phyloP scores from a whole-genome alignment of 2,888 invertebrate species.

The Lasiommata megera region DNA sequence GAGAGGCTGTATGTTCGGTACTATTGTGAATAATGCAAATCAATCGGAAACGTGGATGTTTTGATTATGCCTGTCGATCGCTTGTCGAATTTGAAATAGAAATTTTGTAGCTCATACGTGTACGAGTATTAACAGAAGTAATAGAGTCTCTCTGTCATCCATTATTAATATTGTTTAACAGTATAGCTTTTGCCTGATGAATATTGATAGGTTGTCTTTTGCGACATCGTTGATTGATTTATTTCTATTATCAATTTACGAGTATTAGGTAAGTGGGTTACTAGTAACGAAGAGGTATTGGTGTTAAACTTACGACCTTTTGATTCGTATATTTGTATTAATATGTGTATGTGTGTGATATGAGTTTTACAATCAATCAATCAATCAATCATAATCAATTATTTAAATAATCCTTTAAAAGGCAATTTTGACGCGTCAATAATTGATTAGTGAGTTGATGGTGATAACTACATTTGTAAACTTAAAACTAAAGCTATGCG shows the following conservation, averaged over 20 bases:
- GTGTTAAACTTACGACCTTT: not conserved
- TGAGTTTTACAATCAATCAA: no score
- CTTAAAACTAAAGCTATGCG: no score
- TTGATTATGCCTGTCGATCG: not conserved
- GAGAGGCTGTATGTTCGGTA: conserved; percentile 8
- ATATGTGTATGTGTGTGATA: no score
- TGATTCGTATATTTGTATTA: not conserved
- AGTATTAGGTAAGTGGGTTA: not conserved
- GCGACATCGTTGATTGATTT: not conserved
- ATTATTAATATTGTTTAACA: not conserved
- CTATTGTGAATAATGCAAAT: conserved; percentile 2
- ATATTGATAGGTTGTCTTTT: not conserved
- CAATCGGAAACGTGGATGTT: not conserved
- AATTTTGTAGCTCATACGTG: not conserved
- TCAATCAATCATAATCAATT: no score
- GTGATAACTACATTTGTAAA: no score
- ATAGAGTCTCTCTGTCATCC: not conserved
- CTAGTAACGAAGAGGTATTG: not conserved
- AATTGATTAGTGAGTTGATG: no score
- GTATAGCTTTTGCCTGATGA: not conserved
- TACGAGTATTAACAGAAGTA: not conserved
- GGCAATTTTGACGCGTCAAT: no score
- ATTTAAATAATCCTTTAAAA: no score
- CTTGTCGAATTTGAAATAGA: not conserved
- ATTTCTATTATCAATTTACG: not conserved